Conservation (phyloP, 2,113 vertebrate genomes). For the Ornithorhynchus anatinus region DNA sequence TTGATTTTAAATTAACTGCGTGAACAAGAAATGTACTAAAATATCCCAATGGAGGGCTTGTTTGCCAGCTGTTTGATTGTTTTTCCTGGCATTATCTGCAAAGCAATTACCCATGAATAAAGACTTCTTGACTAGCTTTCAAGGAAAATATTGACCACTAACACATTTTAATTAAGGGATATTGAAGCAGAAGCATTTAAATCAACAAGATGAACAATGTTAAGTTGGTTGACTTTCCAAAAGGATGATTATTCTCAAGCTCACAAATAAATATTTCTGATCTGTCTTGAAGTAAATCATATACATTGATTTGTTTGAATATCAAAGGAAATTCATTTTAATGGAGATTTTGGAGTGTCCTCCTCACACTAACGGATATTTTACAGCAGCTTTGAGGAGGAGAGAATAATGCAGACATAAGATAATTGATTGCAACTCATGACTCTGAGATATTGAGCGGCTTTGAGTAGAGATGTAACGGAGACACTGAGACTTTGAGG, state of each 20-base stretch:
- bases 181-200: slow-evolving; percentile 69
- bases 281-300: not conserved
- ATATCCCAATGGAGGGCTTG: slow-evolving; percentile 19
- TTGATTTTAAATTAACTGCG: slow-evolving; percentile 30
- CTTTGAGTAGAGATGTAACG: no score
- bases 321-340: not conserved
- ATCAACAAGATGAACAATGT: slow-evolving; percentile 25
- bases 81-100: slow-evolving; percentile 60
- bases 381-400: no score
- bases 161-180: slow-evolving; percentile 84
- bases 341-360: no score
- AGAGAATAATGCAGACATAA: no score
- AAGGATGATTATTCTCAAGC: slow-evolving; percentile 19
- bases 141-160: slow-evolving; percentile 85
- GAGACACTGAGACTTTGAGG: no score
- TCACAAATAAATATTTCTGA: not conserved
- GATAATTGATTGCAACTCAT: no score
- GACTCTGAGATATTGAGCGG: no score
- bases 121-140: slow-evolving; percentile 77
- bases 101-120: slow-evolving; percentile 80
- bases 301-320: not conserved
- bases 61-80: slow-evolving; percentile 63
- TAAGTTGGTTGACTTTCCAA: slow-evolving; percentile 26
- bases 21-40: slow-evolving; percentile 19
- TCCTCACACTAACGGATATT: no score